Conservation (phyloP, 2,888 invertebrate species). For the Drosophila merina region DNA sequence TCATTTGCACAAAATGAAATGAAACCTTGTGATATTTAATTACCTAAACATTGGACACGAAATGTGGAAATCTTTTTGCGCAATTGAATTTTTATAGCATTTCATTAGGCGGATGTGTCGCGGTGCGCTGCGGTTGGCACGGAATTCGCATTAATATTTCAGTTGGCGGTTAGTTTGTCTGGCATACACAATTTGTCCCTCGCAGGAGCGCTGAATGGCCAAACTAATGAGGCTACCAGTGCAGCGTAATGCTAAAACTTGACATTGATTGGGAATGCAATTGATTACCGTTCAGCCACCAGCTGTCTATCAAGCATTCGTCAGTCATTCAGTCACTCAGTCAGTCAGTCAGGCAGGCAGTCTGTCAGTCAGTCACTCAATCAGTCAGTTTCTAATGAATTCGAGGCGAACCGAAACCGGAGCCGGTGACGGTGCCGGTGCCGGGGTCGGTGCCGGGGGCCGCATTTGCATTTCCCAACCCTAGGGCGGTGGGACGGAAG, state of each 20-base stretch:
- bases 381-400: conserved; percentile 39
- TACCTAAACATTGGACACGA: conserved; percentile 53
- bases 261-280: conserved; percentile 54
- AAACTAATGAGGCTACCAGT: conserved; percentile 53
- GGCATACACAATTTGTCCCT: conserved; percentile 13
- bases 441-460: background rate
- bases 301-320: conserved; percentile 24
- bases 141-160: conserved; percentile 43
- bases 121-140: conserved; percentile 1
- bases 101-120: conserved; percentile 12
- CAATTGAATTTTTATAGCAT: conserved; percentile 56
- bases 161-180: conserved; percentile 25
- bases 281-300: conserved; percentile 37
- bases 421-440: too few relatives aligned
- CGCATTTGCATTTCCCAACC: conserved; percentile 48
- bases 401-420: conserved; percentile 2
- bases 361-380: conserved; percentile 14
- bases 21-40: conserved; percentile 54
- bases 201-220: conserved; percentile 42
- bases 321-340: conserved; percentile 22
- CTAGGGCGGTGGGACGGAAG: background rate
- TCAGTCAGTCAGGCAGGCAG: conserved; percentile 35
- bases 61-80: conserved; percentile 22
- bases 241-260: conserved; percentile 22
- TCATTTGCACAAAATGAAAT: conserved; percentile 25